Evolutionary conservation across 2,113 vertebrate species (phyloP).

Genomic region (Craseonycteris thonglongyai): DNA sequence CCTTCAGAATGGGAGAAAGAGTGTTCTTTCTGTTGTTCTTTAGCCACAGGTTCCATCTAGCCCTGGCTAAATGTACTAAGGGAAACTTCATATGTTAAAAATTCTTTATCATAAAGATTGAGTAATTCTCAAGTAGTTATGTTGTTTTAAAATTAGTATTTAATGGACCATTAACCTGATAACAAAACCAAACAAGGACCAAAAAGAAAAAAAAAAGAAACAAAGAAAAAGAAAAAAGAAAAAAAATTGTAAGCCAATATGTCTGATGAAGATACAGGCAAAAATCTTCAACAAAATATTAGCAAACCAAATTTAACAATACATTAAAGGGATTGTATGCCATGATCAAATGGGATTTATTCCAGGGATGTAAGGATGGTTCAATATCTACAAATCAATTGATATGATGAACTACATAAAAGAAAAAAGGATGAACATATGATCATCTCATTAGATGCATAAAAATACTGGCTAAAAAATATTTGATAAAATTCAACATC

Average conservation of each 20-base stretch:
- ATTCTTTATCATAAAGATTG: background rate
- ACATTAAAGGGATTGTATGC: background rate
- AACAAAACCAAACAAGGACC: background rate
- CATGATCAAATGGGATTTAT: background rate
- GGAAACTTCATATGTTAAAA: slow-evolving; percentile 11
- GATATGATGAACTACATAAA: background rate
- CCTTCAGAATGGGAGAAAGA: background rate
- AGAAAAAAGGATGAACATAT: background rate
- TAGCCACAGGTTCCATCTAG: background rate
- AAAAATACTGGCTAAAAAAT: too few relatives aligned
- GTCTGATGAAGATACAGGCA: background rate
- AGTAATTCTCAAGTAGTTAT: slow-evolving; percentile 4
- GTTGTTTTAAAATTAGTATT: background rate
- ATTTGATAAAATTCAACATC: background rate
- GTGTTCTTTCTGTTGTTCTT: background rate
- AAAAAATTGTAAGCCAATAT: background rate
- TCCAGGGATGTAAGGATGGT: background rate
- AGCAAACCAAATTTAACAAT: background rate
- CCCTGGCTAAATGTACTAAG: background rate
- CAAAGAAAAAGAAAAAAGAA: too few relatives aligned
- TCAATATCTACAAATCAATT: background rate
- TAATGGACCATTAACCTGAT: background rate
- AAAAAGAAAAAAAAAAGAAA: too few relatives aligned
- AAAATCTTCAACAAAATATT: background rate
- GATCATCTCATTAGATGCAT: background rate